Conservation (phyloP, 2,888 invertebrate species). For the Metalampra italica region DNA sequence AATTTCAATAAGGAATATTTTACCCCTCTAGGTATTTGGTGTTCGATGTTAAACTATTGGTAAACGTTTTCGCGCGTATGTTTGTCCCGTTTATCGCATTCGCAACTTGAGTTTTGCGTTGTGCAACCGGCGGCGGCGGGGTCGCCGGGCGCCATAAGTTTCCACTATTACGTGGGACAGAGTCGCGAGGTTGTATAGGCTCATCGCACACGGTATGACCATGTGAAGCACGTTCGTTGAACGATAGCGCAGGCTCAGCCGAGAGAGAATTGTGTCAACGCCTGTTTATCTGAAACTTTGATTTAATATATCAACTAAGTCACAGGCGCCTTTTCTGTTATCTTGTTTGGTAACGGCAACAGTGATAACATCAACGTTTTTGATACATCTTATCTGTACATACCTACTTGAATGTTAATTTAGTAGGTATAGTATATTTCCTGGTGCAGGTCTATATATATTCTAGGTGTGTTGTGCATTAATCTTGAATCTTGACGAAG, state of each 20-base stretch:
- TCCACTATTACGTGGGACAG: conserved; percentile 4
- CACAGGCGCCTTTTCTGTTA: conserved; percentile 54
- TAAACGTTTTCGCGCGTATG: not conserved
- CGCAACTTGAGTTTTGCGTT: conserved; percentile 1
- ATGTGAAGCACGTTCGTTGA: conserved; percentile 15
- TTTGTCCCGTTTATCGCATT: not conserved
- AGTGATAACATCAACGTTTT: conserved; percentile 62
- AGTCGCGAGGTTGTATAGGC: not conserved
- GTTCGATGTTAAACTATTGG: not conserved
- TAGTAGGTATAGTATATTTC: conserved; percentile 9
- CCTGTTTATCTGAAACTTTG: conserved; percentile 60
- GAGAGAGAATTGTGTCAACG: conserved; percentile 55
- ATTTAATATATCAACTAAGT: conserved; percentile 52
- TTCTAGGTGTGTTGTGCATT: not conserved
- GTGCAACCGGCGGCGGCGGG: conserved; percentile 3
- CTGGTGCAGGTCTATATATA: conserved; percentile 7
- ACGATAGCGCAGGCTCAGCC: conserved; percentile 21
- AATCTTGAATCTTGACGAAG: not conserved
- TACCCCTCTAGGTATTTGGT: not conserved
- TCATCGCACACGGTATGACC: not conserved
- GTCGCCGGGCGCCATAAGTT: not conserved
- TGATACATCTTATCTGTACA: conserved; percentile 46
- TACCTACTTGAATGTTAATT: conserved; percentile 21
- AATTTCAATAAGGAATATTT: not conserved
- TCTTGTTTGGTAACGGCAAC: conserved; percentile 60